Base-by-base conservation (phyloP, 1,140 invertebrate species). In the Sinella curviseta region DNA sequence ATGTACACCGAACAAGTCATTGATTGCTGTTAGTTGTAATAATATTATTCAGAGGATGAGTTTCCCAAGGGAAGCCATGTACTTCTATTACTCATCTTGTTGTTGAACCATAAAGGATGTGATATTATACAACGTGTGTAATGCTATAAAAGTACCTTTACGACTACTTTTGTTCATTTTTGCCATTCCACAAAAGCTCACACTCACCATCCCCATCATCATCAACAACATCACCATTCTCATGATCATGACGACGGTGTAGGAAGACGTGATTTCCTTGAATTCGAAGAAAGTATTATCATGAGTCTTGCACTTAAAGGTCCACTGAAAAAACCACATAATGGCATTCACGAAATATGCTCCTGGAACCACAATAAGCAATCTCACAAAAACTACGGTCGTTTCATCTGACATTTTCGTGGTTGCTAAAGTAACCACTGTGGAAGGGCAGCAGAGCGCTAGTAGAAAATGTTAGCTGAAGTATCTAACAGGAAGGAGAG, bases 351-450 rank as follows among this genome's bases (percentile, higher is more conserved):
- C 16, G 16, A 26, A 65, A 20, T 48, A 65, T 65, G 24, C 26
- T 65, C 26, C 57, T 65, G 57, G 57, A 65, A 65, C 57, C 57
- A 65, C 57, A 65, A 65, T 65, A 65, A 65, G 57, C 24, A 65
- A 65, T 65, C 57, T 65, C 24, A 48, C 39, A 8, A 48, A 20
- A 48, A 12, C 8, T 48, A 48, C 39, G 20, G n/a, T n/a, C n/a
- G n/a, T n/a, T n/a, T n/a, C n/a, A 48, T 48, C 39, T 48, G 39
- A 48, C 39, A 48, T 48, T 48, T 48, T 48, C 39, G 39, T 48
- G 39, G 39, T 48, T 48, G 39, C 39, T 48, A 48, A 48, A 48
- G 20, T n/a, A n/a, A n/a, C n/a, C n/a, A n/a, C n/a, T n/a, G 39
- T 48, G 39, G 39, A 12, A 48, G 8, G 39, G 20, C 39, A 48